Evolutionary conservation across 1,140 invertebrate genomes (phyloP), one percentile per base, ranked within the genome.

Genomic region (Lasioglossum baleicum): DNA sequence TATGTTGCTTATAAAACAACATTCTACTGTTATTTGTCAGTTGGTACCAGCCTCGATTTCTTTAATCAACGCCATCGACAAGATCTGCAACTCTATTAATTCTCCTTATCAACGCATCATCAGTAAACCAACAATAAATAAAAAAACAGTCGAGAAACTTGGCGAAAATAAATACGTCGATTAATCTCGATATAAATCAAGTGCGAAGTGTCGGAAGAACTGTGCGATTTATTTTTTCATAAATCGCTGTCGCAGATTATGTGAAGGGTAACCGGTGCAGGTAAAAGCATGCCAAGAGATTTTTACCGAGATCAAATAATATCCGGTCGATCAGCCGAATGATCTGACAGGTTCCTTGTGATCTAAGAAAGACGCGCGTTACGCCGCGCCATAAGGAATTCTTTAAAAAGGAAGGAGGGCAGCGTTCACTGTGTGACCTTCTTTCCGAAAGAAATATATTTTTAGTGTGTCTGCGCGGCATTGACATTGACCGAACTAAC

Each of bases 331-430:
- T 3, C 4, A 7, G n/a, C 26, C 26, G n/a, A 10, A 66, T 11
- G 3, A 11, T 44, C 8, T 44, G 40, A 40, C 51, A 13, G 51
- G 51, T 2, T 15, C 51, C 2, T 17, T 53, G 13, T 5, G 64
- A 68, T 44, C 42, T 22, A 31, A n/a, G 66, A 68, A 26, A n/a
- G 60, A 7, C 17, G 63, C 15, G 64, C 64, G 20, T 66, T 8
- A 66, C n/a, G n/a, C n/a, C n/a, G 42, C n/a, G n/a, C n/a, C n/a
- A n/a, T 11, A n/a, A 67, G 65, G 42, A 67, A 67, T 67, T 15
- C 65, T 51, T 67, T 67, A 67, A 31, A 64, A 67, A 80, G 61
- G 75, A 75, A 75, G 77, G 26, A 44, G 53, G 44, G 68, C 60
- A 69, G 42, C 42, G n/a, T 26, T 67, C 68, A 17, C 58, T 17